Base-by-base conservation (phyloP, 2,113 vertebrate species). In the Cephalopterus ornatus region DNA sequence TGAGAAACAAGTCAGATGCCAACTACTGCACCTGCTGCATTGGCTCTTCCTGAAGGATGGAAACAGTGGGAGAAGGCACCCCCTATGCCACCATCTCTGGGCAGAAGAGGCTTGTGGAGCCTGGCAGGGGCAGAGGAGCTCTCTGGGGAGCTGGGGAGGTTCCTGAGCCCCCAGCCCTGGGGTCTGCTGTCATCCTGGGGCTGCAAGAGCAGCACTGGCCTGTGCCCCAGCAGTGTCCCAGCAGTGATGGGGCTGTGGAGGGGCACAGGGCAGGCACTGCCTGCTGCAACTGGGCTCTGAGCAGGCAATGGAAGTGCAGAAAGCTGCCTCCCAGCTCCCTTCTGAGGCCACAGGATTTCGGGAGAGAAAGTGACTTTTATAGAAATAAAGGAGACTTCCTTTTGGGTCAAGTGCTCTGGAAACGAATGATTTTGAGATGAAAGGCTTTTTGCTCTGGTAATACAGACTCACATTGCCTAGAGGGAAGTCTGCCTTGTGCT, bases 321-420 rank as follows among this genome's bases (percentile, higher is more conserved):
- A 50, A 46, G n/a, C 61, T 79, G 61, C 68, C 37, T 9, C 11
- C 32, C 26, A 12, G 62, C 74, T 89, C 61, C 81, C 19, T 53
- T 72, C 71, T 13, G 70, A 70, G 79, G 46, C 72, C 20, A 5
- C 0, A 3, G 68, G 65, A 26, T 77, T 90, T 42, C 1, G 27
- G 65, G n/a, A 35, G 66, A 85, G 77, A 94, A 93, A 95, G 78
- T 72, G 76, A 93, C 85, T 96, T 95, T 61, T 85, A 11, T 6
- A 90, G 90, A 44, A 79, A 75, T 55, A 86, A 93, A 94, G 89
- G 62, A 90, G 84, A 28, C 74, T 97, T 92, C 70, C 85, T 95
- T 95, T 89, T 76, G 79, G 95, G 88, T 90, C 87, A 94, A 90
- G 82, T 56, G 92, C 89, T 94, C 58, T 82, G 79, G 88, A 95